phyloP scores from a whole-genome alignment of 2,888 invertebrate genomes.

The Drosophila birchii region DNA sequence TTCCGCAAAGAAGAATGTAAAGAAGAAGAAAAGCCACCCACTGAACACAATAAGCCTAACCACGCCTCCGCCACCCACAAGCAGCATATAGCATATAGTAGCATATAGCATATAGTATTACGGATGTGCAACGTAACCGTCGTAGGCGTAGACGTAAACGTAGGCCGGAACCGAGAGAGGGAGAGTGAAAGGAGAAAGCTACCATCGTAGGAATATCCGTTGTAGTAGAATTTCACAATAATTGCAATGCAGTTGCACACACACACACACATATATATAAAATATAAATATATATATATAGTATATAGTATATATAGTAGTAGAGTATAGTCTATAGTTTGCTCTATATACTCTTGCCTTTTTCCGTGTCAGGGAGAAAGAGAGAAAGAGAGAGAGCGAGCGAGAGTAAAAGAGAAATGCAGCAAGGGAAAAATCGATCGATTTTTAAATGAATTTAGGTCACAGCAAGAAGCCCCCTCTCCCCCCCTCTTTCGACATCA shows the following conservation, averaged over 20 bases:
- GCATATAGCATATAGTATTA: conserved; percentile 21
- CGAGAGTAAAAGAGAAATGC: conserved; percentile 35
- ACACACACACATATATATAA: conserved; percentile 15
- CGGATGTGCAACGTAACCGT: conserved; percentile 59
- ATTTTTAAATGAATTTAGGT: conserved; percentile 80
- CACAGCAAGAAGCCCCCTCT: conserved; percentile 39
- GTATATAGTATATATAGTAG: conserved; percentile 49
- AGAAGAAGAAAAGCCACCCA: conserved; percentile 5
- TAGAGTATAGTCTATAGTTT: conserved; percentile 68
- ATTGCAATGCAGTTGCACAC: conserved; percentile 60
- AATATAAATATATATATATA: background rate
- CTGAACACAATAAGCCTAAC: conserved; percentile 55
- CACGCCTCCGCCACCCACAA: conserved; percentile 24
- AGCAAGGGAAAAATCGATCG: conserved; percentile 70
- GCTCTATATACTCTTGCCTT: conserved; percentile 75
- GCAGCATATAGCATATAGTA: conserved; percentile 17
- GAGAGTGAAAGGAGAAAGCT: conserved; percentile 14
- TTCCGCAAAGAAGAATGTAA: background rate
- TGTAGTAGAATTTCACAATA: conserved; percentile 79
- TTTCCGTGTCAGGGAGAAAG: conserved; percentile 60
- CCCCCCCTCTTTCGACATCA: background rate
- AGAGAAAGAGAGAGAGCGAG: conserved; percentile 11
- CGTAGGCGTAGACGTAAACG: conserved; percentile 49
- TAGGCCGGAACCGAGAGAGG: conserved; percentile 27
- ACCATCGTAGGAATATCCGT: conserved; percentile 66